Conservation (phyloP, 2,888 invertebrate species). For the Dimorphilus gyrociliatus region DNA sequence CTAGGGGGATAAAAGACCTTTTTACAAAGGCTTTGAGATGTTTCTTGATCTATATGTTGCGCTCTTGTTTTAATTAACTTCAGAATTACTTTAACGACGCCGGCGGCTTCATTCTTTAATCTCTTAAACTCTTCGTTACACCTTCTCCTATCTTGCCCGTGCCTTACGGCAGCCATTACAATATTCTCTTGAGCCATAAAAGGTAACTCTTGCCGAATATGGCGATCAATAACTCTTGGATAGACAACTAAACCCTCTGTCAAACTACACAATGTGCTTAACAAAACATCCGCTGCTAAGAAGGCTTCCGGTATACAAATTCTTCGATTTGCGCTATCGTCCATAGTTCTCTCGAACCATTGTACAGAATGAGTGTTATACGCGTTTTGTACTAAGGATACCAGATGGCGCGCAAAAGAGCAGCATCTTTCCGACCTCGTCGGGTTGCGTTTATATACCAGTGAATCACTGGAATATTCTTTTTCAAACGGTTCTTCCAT, state of each 20-base stretch:
- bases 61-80: too few relatives aligned
- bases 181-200: conserved; percentile 96
- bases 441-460: conserved; percentile 98
- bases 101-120: conserved; percentile 74
- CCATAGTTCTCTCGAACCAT: conserved; percentile 91
- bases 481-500: conserved; percentile 92
- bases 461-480: conserved; percentile 89
- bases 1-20: too few relatives aligned
- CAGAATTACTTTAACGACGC: too few relatives aligned
- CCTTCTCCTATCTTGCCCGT: too few relatives aligned
- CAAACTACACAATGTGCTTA: conserved; percentile 76
- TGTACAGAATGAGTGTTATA: conserved; percentile 46
- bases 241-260: conserved; percentile 89
- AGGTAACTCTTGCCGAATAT: conserved; percentile 77
- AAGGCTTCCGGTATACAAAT: conserved; percentile 81
- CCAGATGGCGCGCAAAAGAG: conserved; percentile 75
- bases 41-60: too few relatives aligned
- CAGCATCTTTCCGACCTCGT: conserved; percentile 92
- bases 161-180: conserved; percentile 96
- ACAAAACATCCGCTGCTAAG: conserved; percentile 70
- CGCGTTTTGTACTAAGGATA: conserved; percentile 47
- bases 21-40: too few relatives aligned
- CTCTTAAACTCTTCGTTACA: conserved; percentile 90
- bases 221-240: too few relatives aligned
- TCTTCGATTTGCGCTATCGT: conserved; percentile 87